Base-by-base conservation (phyloP, 2,797 vertebrate species). In the Rhynchonycteris naso region DNA sequence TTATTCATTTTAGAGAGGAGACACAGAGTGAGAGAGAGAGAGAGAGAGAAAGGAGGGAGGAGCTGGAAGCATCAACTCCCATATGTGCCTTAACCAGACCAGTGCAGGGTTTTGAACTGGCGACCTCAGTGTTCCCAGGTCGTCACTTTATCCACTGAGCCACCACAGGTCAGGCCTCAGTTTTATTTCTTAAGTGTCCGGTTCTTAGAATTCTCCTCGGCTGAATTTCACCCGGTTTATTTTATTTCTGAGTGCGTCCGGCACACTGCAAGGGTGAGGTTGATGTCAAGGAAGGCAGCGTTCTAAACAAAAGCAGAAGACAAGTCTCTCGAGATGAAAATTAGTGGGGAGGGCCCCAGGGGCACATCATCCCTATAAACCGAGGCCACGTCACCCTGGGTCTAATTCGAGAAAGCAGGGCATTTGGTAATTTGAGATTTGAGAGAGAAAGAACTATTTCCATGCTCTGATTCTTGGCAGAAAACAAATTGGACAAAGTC, bases 291-390 rank as follows among this genome's bases (percentile, higher is more conserved):
- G 68, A 59, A 79, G 69, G 69, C 18, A 13, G 59, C 16, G 16
- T 35, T 69, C 78, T n/a, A 19, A 78, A 9, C 14, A 15, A 16
- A 16, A 8, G n/a, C 19, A 8, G 63, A 30, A 33, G 30, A 8
- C 6, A 59, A 33, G 47, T 26, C 74, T 58, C 59, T 43, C 0
- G 15, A n/a, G 91, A 61, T 0, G 38, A 26, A 38, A 38, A 4
- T 22, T 4, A 18, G 63, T 69, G 15, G 10, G 54, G 69, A 22
- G 65, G 68, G 26, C n/a, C 26, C 38, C 43, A 43, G 0, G 54
- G 1, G 13, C 8, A 11, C 4, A 0, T 26, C 13, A 1, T 4
- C 3, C 4, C 1, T 4, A 19, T 8, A 13, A 16, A 58, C 43
- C 0, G 2, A 58, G 81, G 63, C 33, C 43, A 0, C 0, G 1